Conservation (phyloP, 2,888 invertebrate species). For the Chironomus riparius region DNA sequence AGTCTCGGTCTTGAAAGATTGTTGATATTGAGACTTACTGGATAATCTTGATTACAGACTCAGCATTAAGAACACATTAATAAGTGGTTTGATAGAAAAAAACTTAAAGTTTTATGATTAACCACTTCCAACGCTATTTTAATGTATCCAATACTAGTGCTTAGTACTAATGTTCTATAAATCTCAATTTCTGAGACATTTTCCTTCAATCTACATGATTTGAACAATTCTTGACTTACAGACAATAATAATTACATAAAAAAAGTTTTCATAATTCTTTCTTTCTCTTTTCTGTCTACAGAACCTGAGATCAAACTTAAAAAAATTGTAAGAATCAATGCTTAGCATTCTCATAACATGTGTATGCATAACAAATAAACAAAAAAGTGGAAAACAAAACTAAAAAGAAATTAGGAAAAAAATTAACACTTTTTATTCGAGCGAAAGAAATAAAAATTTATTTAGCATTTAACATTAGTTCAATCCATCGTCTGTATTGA, state of each 20-base stretch:
- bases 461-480: background rate
- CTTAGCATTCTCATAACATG: constrained; percentile 14
- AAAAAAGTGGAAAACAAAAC: background rate
- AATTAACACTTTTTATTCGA: constrained; percentile 16
- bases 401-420: background rate
- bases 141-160: too few species aligned
- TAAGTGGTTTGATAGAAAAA: too few species aligned
- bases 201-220: background rate
- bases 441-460: constrained; percentile 2
- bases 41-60: too few species aligned
- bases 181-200: too few species aligned
- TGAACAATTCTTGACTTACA: background rate
- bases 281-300: background rate
- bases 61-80: too few species aligned
- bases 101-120: too few species aligned
- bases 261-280: background rate
- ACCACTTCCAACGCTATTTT: too few species aligned
- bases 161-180: too few species aligned
- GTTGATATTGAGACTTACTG: too few species aligned
- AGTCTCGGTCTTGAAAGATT: too few species aligned
- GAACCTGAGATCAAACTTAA: constrained; percentile 26
- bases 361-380: too few species aligned
- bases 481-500: background rate
- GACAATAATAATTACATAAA: background rate
- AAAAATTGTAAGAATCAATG: constrained; percentile 2